Evolutionary conservation across 2,888 invertebrate species (phyloP), one percentile per base, ranked within the genome.

Genomic region (Villa cingulata): DNA sequence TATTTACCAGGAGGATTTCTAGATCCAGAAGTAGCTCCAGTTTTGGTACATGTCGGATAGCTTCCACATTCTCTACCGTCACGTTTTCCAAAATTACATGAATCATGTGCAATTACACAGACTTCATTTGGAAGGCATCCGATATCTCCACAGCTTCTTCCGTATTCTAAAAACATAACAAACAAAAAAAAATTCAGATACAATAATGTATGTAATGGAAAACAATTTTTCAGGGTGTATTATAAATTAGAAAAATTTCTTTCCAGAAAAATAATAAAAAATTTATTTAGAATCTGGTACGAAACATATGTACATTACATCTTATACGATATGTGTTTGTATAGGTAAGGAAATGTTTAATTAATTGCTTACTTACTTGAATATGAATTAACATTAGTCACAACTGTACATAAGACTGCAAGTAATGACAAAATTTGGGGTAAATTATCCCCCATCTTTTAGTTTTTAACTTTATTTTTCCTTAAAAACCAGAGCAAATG

Each of bases 141-240:
- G 58, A 86, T 86, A 61, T 86, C 86, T 59, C 74, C 76, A 65
- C 86, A 86, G 19, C 77, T 74, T 55, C 86, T 76, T 51, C 86
- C 86, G 64, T 84, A 86, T 68, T 86, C 86, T 86, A 71, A 37
- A 72, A 46, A 37, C 37, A 46, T 27, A 27, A 27, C 6, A 27
- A 27, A 9, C 9, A 27, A 27, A 32, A 32, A 32, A 32, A 32
- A 32, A 27, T 27, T 10, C 27, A 2, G 6, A 27, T 9, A 32
- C 23, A 23, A 23, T 7, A 23, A 7, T 23, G 7, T 23, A 7
- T 7, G 23, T 7, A 23, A 23, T 23, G 4, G 7, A 23, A 23
- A 23, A 7, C 4, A 23, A 23, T 23, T 23, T 23, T 23, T 23
- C 23, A 32, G 12, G 12, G 12, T 12, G 3, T 32, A 12, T 14